Conservation (phyloP, 2,113 vertebrate genomes). For the Hippocampus zosterae region DNA sequence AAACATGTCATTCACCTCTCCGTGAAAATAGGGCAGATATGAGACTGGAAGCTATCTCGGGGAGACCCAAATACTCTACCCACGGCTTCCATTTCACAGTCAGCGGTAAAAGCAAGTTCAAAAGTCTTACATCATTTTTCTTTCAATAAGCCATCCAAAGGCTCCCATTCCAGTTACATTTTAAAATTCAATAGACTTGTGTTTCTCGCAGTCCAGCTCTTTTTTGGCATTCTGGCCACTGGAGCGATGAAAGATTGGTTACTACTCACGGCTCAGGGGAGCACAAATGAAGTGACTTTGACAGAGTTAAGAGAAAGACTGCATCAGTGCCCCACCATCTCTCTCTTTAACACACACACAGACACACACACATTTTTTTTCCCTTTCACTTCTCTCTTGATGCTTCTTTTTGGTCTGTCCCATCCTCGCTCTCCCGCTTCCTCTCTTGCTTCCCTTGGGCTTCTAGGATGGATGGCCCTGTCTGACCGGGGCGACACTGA, state of each 20-base stretch:
- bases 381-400: slow-evolving; percentile 10
- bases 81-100: slow-evolving; percentile 61
- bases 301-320: slow-evolving; percentile 65
- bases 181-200: slow-evolving; percentile 66
- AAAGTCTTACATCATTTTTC: slow-evolving; percentile 51
- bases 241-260: slow-evolving; percentile 73
- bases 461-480: slow-evolving; percentile 70
- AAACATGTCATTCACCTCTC: slow-evolving; percentile 62
- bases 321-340: slow-evolving; percentile 42
- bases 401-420: slow-evolving; percentile 16
- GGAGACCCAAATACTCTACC: slow-evolving; percentile 52
- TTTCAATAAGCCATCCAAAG: slow-evolving; percentile 33
- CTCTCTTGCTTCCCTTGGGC: slow-evolving; percentile 56
- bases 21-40: slow-evolving; percentile 48
- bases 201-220: slow-evolving; percentile 57
- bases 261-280: slow-evolving; percentile 64
- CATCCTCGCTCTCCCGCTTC: slow-evolving; percentile 1
- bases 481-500: slow-evolving; percentile 69
- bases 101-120: slow-evolving; percentile 49
- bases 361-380: slow-evolving; percentile 4
- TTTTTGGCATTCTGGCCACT: slow-evolving; percentile 58
- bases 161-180: slow-evolving; percentile 64
- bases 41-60: slow-evolving; percentile 53
- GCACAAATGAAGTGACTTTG: slow-evolving; percentile 49
- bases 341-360: slow-evolving; percentile 21